phyloP scores from a whole-genome alignment of 2,113 vertebrate genomes.

The Ardeotis arabs region DNA sequence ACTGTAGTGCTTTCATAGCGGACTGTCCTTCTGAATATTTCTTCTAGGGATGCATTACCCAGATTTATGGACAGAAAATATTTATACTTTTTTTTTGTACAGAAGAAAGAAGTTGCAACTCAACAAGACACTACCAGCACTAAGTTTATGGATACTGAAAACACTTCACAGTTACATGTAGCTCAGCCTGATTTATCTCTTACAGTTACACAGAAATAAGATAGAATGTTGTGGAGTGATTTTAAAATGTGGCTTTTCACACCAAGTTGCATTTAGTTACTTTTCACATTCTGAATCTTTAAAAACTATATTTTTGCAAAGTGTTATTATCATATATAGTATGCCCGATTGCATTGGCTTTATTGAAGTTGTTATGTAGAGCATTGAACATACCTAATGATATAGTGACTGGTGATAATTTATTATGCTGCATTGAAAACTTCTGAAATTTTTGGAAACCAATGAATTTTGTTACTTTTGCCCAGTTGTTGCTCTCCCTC shows the following conservation, averaged over 20 bases:
- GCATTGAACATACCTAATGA: constrained; percentile 66
- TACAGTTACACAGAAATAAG: constrained; percentile 53
- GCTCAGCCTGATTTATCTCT: constrained; percentile 49
- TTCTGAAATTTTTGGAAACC: constrained; percentile 54
- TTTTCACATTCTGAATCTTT: constrained; percentile 63
- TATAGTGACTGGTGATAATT: constrained; percentile 60
- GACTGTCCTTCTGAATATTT: constrained; percentile 29
- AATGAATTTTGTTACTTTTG: constrained; percentile 38
- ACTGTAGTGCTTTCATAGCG: constrained; percentile 57
- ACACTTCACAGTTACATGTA: constrained; percentile 74
- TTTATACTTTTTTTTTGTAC: constrained; percentile 95
- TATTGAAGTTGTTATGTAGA: constrained; percentile 64
- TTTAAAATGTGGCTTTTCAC: constrained; percentile 47
- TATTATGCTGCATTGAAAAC: constrained; percentile 71
- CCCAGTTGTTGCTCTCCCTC: constrained; percentile 39
- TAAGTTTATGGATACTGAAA: constrained; percentile 84
- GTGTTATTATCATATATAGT: constrained; percentile 56
- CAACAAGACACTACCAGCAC: constrained; percentile 90
- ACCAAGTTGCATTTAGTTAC: constrained; percentile 59
- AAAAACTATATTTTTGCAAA: constrained; percentile 62
- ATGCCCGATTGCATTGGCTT: constrained; percentile 64
- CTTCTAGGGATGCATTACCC: constrained; percentile 59
- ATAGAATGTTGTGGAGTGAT: constrained; percentile 24
- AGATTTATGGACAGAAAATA: constrained; percentile 82
- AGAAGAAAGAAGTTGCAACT: constrained; percentile 81